phyloP scores from a whole-genome alignment of 2,888 invertebrate genomes.

The Nemotelus pantherinus region DNA sequence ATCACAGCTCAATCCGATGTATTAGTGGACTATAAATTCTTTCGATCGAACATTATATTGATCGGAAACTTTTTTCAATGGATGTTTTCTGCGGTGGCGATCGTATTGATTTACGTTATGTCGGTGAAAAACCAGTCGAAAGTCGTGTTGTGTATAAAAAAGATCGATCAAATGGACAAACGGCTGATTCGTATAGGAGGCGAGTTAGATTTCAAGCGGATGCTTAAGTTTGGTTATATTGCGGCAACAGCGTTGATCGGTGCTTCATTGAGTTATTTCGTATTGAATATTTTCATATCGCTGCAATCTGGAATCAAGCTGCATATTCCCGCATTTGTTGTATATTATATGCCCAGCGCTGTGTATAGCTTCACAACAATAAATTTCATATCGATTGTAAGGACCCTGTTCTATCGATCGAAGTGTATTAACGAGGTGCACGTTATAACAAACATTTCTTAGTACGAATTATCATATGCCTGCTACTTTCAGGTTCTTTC shows the following conservation, averaged over 20 bases:
- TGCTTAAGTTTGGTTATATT: constrained; percentile 58
- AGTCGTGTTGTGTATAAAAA: constrained; percentile 54
- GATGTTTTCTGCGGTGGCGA: constrained; percentile 56
- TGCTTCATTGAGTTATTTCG: constrained; percentile 58
- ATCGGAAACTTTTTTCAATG: constrained; percentile 57
- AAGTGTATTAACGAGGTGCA: constrained; percentile 13
- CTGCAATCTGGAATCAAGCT: constrained; percentile 33
- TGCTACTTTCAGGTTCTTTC: neutral
- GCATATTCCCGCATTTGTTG: constrained; percentile 49
- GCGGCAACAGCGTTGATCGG: constrained; percentile 59
- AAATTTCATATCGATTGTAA: constrained; percentile 52
- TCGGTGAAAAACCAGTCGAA: constrained; percentile 58
- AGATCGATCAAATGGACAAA: constrained; percentile 59
- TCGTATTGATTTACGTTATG: constrained; percentile 56
- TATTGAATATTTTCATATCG: constrained; percentile 56
- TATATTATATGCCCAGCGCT: constrained; percentile 58
- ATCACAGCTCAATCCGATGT: constrained; percentile 51
- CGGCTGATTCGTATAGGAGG: constrained; percentile 59
- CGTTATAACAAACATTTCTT: neutral
- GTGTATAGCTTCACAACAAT: constrained; percentile 56
- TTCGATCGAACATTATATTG: constrained; percentile 43
- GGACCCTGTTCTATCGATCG: constrained; percentile 54
- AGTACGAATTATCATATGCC: no score
- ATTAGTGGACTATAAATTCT: constrained; percentile 55
- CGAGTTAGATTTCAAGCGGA: constrained; percentile 59